Evolutionary conservation across 2,797 vertebrate genomes (phyloP), one percentile per base, ranked within the genome.

Genomic region (Schizopygopsis malacanthus): DNA sequence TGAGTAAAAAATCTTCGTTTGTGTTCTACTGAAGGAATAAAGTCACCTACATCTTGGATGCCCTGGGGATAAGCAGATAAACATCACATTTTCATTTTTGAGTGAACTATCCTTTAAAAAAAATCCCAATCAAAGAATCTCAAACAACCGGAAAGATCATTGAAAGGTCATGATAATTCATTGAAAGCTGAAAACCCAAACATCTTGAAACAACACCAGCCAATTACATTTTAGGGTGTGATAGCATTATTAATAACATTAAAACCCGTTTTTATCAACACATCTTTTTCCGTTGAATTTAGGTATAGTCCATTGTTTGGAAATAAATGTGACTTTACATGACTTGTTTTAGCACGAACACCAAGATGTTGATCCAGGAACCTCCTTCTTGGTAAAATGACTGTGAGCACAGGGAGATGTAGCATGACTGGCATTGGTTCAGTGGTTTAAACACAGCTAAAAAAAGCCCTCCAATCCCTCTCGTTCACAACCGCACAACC

Each of bases 401-500:
- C 10, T 45, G 22, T 22, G 39, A n/a, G 5, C 22, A 5, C 0
- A 18, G 16, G 45, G 22, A 65, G 47, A 61, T 10, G 4, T 4
- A 18, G 72, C 54, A 72, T 16, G n/a, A 45, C 25, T 80, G 25
- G 37, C 59, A 72, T 75, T 56, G 33, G 39, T 52, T 50, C 79
- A 70, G 47, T 43, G 47, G 59, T 65, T 80, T 33, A 28, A 67
- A 50, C n/a, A 78, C 59, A 54, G 33, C 56, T 79, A 76, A 81
- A 84, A 72, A 81, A 84, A 72, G 82, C 52, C n/a, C 7, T 22
- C n/a, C 63, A n/a, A 63, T 41, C 43, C 2, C 28, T 77, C 37
- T 52, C 10, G 12, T 39, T 54, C n/a, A n/a, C n/a, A n/a, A n/a
- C n/a, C n/a, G 75, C 16, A 78, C 22, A 47, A 45, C 7, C 6